Evolutionary conservation across 2,113 vertebrate genomes (phyloP).

Genomic region (Oplegnathus fasciatus): DNA sequence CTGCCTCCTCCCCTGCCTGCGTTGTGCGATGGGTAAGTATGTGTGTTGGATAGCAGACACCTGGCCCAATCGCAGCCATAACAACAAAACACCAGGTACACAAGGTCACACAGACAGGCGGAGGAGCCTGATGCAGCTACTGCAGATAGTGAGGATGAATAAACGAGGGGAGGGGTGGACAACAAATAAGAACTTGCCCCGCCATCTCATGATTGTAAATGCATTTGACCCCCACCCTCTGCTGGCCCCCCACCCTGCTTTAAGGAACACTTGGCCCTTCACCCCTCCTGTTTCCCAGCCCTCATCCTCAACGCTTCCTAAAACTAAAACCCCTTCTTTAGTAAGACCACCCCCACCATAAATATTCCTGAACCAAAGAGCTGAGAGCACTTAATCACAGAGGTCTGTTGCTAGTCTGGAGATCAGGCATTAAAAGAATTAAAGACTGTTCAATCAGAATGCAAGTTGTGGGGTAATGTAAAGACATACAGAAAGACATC

Average conservation of each 20-base stretch:
- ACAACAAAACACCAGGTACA: conserved; percentile 36
- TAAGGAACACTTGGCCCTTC: conserved; percentile 79
- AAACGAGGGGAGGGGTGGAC: conserved; percentile 38
- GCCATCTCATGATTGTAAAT: conserved; percentile 77
- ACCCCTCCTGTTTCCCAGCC: conserved; percentile 8
- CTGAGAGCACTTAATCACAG: not conserved
- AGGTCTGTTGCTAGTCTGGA: not conserved
- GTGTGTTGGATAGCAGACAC: conserved; percentile 18
- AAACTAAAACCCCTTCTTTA: not conserved
- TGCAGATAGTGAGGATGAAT: not conserved
- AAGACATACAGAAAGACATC: not conserved
- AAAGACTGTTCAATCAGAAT: not conserved
- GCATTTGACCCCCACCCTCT: conserved; percentile 33
- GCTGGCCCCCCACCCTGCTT: conserved; percentile 64
- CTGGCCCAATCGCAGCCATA: conserved; percentile 21
- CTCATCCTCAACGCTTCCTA: not conserved
- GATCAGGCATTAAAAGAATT: conserved; percentile 2
- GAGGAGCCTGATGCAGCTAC: conserved; percentile 7
- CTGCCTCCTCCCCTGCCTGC: not conserved
- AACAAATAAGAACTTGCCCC: conserved; percentile 79
- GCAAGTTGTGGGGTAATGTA: not conserved
- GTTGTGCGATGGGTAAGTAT: not conserved
- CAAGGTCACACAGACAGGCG: conserved; percentile 6
- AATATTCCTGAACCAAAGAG: conserved; percentile 26
- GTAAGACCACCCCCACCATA: not conserved